Evolutionary conservation across 2,797 vertebrate genomes (phyloP), one percentile per base, ranked within the genome.

Genomic region (Steatocranus sp.): DNA sequence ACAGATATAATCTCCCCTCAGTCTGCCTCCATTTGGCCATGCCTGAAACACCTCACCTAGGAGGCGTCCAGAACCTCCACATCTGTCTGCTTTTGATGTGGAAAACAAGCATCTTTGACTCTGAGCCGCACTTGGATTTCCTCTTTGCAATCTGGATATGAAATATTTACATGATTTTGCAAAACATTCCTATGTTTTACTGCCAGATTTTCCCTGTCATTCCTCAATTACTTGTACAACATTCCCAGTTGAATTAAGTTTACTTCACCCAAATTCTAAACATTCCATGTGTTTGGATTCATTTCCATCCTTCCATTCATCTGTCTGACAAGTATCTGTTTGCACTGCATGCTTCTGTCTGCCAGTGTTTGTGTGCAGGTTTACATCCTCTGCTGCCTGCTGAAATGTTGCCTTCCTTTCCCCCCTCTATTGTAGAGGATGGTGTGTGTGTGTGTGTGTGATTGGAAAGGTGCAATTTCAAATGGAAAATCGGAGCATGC

Each of bases 401-500:
- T 36, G 54, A 82, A 63, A 34, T 20, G 18, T 23, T 30, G 50
- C 4, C 25, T 75, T 68, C 12, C 34, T 48, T 27, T 9, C 38
- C 48, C 20, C 17, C 18, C 14, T 48, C 17, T 6, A 1, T 68
- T 2, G 18, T 51, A 46, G 66, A 80, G 76, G 78, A 43, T 74
- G 78, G 9, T 11, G 18, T 50, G 14, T 49, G 11, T 51, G 48
- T n/a, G 23, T 54, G 25, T 54, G 14, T 56, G 61, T 78, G 30
- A 83, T 80, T 74, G 80, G 51, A 84, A 83, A 84, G 56, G 63
- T 83, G 43, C 51, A 6, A 49, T 81, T 87, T 76, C n/a, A 49
- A 87, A 84, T 79, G 88, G 78, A 81, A 83, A 88, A 87, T 8
- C 43, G n/a, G 23, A 32, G 32, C 79, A 34, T 3, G 27, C 70